Evolutionary conservation across 1,140 invertebrate genomes (phyloP).

Genomic region (Drosophila bocqueti): DNA sequence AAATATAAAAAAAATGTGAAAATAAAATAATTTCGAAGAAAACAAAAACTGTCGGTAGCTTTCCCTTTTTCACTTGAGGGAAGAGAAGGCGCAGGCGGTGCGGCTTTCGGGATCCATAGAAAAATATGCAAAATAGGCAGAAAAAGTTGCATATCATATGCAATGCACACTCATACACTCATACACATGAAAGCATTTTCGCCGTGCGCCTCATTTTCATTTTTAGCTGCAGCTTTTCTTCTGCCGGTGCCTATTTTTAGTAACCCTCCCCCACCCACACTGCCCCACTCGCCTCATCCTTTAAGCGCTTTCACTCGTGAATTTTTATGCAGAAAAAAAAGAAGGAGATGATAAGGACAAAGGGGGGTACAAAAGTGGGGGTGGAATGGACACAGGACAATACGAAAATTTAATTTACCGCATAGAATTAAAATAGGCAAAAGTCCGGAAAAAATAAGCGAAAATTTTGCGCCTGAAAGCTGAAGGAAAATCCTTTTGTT

Average conservation of each 20-base stretch:
- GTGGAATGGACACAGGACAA: constrained; percentile 49
- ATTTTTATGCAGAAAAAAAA: constrained; percentile 44
- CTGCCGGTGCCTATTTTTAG: constrained; percentile 58
- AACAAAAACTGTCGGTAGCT: constrained; percentile 41
- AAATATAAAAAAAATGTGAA: constrained; percentile 18
- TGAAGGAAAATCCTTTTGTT: constrained; percentile 66
- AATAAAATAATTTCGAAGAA: constrained; percentile 66
- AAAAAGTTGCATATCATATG: constrained; percentile 64
- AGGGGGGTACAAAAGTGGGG: background rate
- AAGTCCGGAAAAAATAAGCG: constrained; percentile 34
- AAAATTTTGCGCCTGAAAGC: constrained; percentile 51
- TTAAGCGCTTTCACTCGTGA: constrained; percentile 58
- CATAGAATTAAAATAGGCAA: constrained; percentile 74
- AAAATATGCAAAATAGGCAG: constrained; percentile 73
- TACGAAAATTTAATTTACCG: constrained; percentile 75
- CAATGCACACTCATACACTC: constrained; percentile 28
- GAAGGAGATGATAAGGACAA: background rate
- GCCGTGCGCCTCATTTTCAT: constrained; percentile 54
- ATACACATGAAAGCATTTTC: constrained; percentile 41
- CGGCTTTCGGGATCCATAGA: constrained; percentile 31
- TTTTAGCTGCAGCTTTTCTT: constrained; percentile 38
- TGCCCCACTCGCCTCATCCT: constrained; percentile 1
- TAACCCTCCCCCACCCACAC: no score
- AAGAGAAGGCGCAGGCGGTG: background rate
- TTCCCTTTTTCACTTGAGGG: constrained; percentile 47